Evolutionary conservation across 2,888 invertebrate genomes (phyloP), one percentile per base, ranked within the genome.

Genomic region (Hirtodrosophila confusa): DNA sequence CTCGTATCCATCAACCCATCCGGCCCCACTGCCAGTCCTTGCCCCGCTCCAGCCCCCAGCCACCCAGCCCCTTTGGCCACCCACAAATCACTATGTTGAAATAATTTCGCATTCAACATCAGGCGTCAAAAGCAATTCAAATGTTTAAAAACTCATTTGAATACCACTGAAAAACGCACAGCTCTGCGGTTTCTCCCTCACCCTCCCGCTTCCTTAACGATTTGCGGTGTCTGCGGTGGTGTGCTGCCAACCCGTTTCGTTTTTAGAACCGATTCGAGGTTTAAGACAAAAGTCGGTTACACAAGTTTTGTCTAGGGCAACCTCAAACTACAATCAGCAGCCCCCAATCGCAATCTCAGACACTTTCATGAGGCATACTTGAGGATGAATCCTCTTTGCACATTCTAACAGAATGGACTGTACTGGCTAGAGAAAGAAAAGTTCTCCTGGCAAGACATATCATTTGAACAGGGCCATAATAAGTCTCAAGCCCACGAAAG

Each of bases 91-190:
- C 74, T 69, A 74, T 31, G 31, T 31, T 31, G 54, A 78, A 78
- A 78, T 78, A 76, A 80, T 78, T 78, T 78, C 56, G 80, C 80
- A 78, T 80, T 80, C 78, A 78, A 69, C 78, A 77, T 78, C 80
- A 77, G 78, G 78, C 78, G 80, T 78, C 78, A 78, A 78, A 78
- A 78, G 78, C 78, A 78, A 78, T 74, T 80, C 78, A 80, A 78
- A 80, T 78, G 78, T 77, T 78, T 78, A 80, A 80, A 78, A 78
- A 78, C 78, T 78, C 80, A 80, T 78, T 78, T 80, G 74, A 78
- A 78, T 78, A 60, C 78, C 80, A 56, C 64, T 51, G 67, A 66
- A 61, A 69, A 77, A 63, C 56, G 63, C 70, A 61, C 58, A 78
- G 68, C 60, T 48, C 36, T 67, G 75, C 53, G 75, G 71, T 40